Percentiles rank a stretch among this genome's conserved stretches.
These are phyloP conservation scores for Drosophila seguyi DNA, from an alignment of 1,140 invertebrate species.

Conservation along the genomic window DNA sequence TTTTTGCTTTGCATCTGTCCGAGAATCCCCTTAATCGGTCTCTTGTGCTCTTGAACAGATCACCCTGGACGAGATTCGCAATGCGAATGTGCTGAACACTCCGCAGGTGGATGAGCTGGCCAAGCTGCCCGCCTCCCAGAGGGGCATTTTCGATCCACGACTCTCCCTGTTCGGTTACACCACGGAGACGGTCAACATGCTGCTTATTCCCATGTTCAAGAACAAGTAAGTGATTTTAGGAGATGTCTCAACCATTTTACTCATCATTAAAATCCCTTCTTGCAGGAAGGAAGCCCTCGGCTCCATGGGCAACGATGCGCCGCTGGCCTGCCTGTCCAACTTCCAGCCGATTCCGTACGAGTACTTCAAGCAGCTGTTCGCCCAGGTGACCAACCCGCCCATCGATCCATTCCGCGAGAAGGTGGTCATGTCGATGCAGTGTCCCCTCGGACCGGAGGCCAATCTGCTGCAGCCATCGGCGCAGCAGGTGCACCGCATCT, in stretches of 20 bases:
- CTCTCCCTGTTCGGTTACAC: constrained; percentile 97
- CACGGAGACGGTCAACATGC: constrained; percentile 96
- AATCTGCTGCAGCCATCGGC: constrained; percentile 97
- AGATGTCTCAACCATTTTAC: not conserved
- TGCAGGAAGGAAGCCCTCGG: constrained; percentile 98
- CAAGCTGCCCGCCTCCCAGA: constrained; percentile 75
- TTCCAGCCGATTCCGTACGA: constrained; percentile 98
- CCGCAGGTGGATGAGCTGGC: constrained; percentile 82
- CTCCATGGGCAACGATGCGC: constrained; percentile 99
- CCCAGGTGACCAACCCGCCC: constrained; percentile 99
- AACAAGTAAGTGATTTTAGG: constrained; percentile 88
- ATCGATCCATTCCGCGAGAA: constrained; percentile 99
- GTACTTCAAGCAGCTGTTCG: constrained; percentile 99
- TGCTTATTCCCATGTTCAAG: constrained; percentile 98
- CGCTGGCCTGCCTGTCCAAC: constrained; percentile 96
- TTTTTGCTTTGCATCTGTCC: not conserved
- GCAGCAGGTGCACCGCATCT: constrained; percentile 96
- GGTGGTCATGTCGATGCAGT: constrained; percentile 98
- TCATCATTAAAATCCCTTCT: too few species aligned
- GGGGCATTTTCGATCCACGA: constrained; percentile 92
- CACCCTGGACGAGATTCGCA: constrained; percentile 87
- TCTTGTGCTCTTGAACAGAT: constrained; percentile 79
- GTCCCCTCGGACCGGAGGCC: constrained; percentile 95
- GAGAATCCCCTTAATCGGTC: not conserved
- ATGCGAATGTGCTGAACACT: constrained; percentile 83